These are phyloP conservation scores for Pangasius krempfi DNA, from an alignment of 2,797 vertebrate species.

Conservation along the genomic window DNA sequence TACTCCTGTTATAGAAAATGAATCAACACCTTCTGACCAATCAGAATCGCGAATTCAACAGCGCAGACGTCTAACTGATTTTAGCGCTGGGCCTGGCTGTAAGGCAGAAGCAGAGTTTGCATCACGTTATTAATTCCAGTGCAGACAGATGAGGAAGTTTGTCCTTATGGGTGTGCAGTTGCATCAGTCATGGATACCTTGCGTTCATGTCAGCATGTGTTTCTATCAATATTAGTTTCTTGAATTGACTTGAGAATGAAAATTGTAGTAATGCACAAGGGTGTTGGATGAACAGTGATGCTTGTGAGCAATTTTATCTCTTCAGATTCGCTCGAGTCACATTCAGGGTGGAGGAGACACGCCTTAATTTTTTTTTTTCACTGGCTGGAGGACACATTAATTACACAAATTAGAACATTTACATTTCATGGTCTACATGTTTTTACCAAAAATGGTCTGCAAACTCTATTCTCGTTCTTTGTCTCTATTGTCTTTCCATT, in stretches of 20 bases:
- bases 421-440: no score
- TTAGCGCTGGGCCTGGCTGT: neutral
- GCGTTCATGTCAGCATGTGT: constrained; percentile 17
- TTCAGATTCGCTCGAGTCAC: neutral
- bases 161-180: constrained; percentile 39
- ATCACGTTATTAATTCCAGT: constrained; percentile 46
- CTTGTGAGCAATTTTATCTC: neutral
- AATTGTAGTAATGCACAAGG: neutral
- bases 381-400: neutral
- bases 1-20: neutral
- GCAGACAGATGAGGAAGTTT: constrained; percentile 26
- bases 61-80: neutral
- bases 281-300: neutral
- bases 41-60: neutral
- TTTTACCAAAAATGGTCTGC: neutral
- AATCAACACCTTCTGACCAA: neutral
- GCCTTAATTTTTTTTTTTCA: neutral
- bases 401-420: neutral
- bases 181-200: constrained; percentile 35
- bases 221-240: constrained; percentile 31
- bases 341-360: neutral
- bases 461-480: constrained; percentile 60
- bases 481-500: constrained; percentile 86
- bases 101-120: constrained; percentile 42
- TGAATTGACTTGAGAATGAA: neutral